A percentile compares a stretch with the other conserved stretches of the same genome.
phyloP scores from a whole-genome alignment of 2,113 vertebrate species.

The Gobiocypris rarus region DNA sequence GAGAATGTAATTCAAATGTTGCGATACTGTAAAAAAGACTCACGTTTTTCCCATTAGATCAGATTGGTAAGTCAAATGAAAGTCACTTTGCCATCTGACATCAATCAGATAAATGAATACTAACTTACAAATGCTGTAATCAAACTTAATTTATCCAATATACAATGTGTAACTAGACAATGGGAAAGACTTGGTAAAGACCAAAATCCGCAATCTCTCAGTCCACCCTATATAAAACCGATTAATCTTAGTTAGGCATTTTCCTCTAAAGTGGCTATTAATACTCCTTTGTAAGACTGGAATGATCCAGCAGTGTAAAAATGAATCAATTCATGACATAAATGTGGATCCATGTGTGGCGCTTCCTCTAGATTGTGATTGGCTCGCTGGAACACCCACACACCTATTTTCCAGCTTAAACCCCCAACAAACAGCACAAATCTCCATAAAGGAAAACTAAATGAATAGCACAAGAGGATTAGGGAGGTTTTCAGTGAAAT shows the following conservation, averaged over 20 bases:
- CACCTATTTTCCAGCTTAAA: conserved; percentile 15
- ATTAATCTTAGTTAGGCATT: background rate
- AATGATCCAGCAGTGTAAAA: background rate
- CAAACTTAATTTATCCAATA: background rate
- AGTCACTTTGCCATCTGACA: background rate
- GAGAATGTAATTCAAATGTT: background rate
- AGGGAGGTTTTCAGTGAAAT: conserved; percentile 21
- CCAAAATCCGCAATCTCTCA: background rate
- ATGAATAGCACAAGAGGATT: conserved; percentile 47
- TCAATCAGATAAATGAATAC: conserved; percentile 9
- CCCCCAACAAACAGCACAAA: conserved; percentile 35
- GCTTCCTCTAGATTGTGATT: conserved; percentile 18
- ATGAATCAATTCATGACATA: conserved; percentile 13
- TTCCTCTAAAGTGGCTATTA: conserved; percentile 21
- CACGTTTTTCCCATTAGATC: background rate
- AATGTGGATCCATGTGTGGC: background rate
- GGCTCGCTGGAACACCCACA: background rate
- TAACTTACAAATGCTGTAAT: conserved; percentile 17
- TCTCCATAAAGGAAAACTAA: conserved; percentile 44
- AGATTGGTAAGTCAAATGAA: background rate
- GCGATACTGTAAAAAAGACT: background rate
- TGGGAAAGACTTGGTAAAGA: background rate
- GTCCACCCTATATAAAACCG: background rate
- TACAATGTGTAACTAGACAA: background rate
- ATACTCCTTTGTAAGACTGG: conserved; percentile 1